phyloP scores from a whole-genome alignment of 2,888 invertebrate genomes.

The Epirrhoe alternata region DNA sequence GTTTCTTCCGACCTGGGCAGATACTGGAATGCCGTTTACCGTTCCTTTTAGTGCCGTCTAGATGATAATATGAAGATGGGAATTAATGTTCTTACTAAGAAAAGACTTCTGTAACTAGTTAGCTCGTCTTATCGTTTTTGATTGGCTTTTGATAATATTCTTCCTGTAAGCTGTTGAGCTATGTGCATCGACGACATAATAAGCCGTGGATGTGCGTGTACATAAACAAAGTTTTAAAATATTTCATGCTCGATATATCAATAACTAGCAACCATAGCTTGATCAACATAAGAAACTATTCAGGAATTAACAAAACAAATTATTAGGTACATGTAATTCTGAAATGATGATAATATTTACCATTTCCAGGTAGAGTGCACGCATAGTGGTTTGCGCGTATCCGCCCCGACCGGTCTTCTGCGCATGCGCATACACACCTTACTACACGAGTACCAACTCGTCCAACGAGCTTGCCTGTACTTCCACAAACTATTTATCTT shows the following conservation, averaged over 20 bases:
- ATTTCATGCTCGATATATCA: too few species aligned
- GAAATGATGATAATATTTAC: not conserved
- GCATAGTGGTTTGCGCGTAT: constrained; percentile 44
- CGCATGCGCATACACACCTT: constrained; percentile 22
- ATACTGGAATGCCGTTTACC: not conserved
- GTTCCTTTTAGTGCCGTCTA: not conserved
- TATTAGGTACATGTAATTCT: not conserved
- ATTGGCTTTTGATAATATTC: too few species aligned
- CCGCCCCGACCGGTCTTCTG: constrained; percentile 49
- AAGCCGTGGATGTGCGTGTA: too few species aligned
- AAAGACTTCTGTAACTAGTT: too few species aligned
- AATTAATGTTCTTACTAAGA: not conserved
- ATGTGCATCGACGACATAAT: too few species aligned
- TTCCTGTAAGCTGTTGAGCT: too few species aligned
- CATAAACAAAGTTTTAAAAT: too few species aligned
- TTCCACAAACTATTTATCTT: not conserved
- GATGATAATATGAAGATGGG: not conserved
- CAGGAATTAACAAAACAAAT: too few species aligned
- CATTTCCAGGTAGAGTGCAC: constrained; percentile 28
- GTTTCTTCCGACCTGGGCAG: not conserved
- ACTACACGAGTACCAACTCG: constrained; percentile 17
- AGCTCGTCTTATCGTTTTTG: too few species aligned
- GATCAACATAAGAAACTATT: too few species aligned
- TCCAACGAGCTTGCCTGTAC: constrained; percentile 18
- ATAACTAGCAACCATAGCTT: too few species aligned